phyloP scores from a whole-genome alignment of 1,140 invertebrate species.

The Philopotamus ludificatus region DNA sequence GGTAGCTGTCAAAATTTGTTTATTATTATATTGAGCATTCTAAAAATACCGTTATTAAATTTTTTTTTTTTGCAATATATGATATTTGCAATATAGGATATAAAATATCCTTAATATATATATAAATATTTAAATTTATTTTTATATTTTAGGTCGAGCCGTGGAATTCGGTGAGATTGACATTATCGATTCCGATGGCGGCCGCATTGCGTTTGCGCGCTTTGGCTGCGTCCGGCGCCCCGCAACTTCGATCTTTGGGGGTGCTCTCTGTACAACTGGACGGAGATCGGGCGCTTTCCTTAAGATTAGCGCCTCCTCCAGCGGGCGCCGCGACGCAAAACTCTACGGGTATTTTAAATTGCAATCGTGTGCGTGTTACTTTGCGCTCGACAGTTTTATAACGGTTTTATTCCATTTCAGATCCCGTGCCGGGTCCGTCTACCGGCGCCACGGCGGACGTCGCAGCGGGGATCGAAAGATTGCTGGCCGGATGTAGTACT shows the following conservation, averaged over 20 bases:
- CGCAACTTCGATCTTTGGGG: constrained; percentile 83
- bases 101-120: too few relatives aligned
- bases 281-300: constrained; percentile 91
- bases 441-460: constrained; percentile 8
- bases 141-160: constrained; percentile 82
- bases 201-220: constrained; percentile 86
- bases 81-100: too few relatives aligned
- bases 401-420: constrained; percentile 6
- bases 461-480: constrained; percentile 1
- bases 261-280: constrained; percentile 95
- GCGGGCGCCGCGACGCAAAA: constrained; percentile 41
- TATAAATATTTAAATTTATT: too few relatives aligned
- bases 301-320: constrained; percentile 67
- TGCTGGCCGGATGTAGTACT: constrained; percentile 17
- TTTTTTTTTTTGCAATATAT: too few relatives aligned
- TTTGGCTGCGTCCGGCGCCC: constrained; percentile 85
- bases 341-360: not conserved
- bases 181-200: constrained; percentile 92
- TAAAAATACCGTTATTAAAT: too few relatives aligned
- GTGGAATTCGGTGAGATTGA: constrained; percentile 97
- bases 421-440: constrained; percentile 16
- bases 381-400: not conserved
- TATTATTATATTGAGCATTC: too few relatives aligned
- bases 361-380: not conserved
- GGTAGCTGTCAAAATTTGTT: not conserved